These are phyloP conservation scores for Gila robusta DNA, from an alignment of 2,797 vertebrate genomes.

Conservation along the genomic window DNA sequence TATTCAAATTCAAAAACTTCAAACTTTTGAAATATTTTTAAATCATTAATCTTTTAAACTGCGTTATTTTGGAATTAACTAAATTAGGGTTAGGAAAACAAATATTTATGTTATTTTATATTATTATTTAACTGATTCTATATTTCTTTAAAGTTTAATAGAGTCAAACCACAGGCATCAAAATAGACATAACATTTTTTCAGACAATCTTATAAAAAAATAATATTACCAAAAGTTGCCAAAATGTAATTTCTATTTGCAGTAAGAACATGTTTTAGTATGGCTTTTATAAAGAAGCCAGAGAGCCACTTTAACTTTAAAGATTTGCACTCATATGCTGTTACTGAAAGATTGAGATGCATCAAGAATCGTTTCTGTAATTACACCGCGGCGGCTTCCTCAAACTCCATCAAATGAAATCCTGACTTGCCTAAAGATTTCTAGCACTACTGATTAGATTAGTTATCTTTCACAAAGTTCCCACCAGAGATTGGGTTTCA, in stretches of 20 bases:
- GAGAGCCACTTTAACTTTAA: not conserved
- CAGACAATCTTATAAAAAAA: not conserved
- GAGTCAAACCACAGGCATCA: not conserved
- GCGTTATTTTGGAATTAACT: not conserved
- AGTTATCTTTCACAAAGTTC: conserved; percentile 7
- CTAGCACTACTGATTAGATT: not conserved
- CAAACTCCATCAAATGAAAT: not conserved
- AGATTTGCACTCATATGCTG: not conserved
- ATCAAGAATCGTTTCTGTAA: conserved; percentile 1
- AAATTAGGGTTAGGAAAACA: not conserved
- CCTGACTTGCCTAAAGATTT: conserved; percentile 3
- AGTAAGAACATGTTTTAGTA: not conserved
- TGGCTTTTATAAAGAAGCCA: not conserved
- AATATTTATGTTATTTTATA: not conserved
- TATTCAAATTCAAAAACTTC: no score
- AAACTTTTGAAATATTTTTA: not conserved
- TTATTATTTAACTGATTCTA: not conserved
- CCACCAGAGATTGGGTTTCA: conserved; percentile 74
- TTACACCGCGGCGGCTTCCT: not conserved
- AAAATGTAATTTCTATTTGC: not conserved
- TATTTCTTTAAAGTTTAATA: not conserved
- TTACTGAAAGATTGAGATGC: not conserved
- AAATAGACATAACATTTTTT: not conserved
- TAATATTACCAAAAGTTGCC: not conserved
- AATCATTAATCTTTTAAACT: not conserved